phyloP scores from a whole-genome alignment of 2,888 invertebrate species.

The Pinctada fucata region DNA sequence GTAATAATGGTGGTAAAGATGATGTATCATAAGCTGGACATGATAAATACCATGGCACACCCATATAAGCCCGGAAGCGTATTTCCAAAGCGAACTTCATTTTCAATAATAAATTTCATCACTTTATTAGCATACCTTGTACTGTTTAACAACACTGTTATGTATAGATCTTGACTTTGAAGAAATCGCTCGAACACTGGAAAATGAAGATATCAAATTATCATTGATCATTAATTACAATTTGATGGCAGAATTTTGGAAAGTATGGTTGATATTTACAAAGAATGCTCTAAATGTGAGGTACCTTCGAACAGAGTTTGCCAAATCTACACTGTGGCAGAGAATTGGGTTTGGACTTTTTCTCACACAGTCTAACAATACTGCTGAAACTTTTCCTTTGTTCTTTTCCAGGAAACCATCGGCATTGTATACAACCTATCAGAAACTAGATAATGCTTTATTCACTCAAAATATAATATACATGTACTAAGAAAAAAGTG shows the following conservation, averaged over 20 bases:
- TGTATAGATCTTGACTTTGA: not conserved
- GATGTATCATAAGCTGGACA: no score
- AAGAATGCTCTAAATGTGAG: no score
- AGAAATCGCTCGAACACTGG: not conserved
- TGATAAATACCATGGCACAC: no score
- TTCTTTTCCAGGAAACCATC: conserved; percentile 66
- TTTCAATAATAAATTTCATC: no score
- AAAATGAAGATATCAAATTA: not conserved
- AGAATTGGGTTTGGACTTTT: conserved; percentile 55
- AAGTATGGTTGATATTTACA: no score
- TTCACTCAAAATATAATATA: not conserved
- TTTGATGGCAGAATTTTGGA: no score
- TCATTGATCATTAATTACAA: not conserved
- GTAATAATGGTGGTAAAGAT: no score
- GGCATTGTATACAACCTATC: conserved; percentile 63
- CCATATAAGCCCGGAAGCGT: no score
- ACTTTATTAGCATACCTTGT: not conserved
- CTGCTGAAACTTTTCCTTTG: conserved; percentile 57
- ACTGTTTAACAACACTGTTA: not conserved
- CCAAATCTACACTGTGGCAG: conserved; percentile 47
- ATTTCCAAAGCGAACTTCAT: no score
- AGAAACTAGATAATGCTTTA: not conserved
- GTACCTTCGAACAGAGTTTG: not conserved
- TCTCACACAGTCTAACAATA: conserved; percentile 31
- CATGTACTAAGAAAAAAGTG: no score